Conservation (phyloP, 2,113 vertebrate genomes). For the Daubentonia madagascariensis region DNA sequence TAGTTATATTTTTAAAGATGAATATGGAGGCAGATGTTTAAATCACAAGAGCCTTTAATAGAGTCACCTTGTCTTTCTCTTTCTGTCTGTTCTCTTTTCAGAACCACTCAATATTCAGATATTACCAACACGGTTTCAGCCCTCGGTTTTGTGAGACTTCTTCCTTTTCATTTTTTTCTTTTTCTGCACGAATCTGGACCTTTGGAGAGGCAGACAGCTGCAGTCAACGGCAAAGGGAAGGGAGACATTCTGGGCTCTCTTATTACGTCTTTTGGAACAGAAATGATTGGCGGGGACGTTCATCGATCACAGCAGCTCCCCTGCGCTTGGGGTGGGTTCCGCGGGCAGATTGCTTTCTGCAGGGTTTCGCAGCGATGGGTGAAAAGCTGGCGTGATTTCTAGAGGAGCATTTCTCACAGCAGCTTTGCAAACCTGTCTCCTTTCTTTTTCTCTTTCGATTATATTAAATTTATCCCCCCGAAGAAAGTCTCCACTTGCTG, state of each 20-base stretch:
- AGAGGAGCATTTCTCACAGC: background rate
- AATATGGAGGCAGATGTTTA: background rate
- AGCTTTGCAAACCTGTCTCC: background rate
- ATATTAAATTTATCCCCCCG: background rate
- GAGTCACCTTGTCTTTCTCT: too few species aligned
- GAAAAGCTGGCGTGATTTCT: background rate
- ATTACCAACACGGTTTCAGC: background rate
- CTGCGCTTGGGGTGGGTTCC: background rate
- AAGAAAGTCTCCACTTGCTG: background rate
- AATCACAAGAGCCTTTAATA: background rate
- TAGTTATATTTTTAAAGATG: background rate
- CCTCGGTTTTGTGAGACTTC: accelerated
- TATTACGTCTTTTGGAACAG: background rate
- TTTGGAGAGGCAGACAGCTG: background rate
- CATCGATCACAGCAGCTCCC: accelerated
- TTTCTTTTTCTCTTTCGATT: background rate
- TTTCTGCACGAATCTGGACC: background rate
- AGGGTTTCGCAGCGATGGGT: accelerated
- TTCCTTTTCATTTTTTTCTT: background rate
- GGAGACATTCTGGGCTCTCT: too few species aligned
- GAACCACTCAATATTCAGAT: accelerated
- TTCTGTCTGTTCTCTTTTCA: background rate
- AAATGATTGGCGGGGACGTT: too few species aligned
- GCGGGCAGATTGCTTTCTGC: background rate
- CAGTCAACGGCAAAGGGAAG: background rate